Percentiles rank a stretch among this genome's conserved stretches.
These are phyloP conservation scores for Festucalex cinctus DNA, from an alignment of 2,113 vertebrate genomes.

Conservation along the genomic window DNA sequence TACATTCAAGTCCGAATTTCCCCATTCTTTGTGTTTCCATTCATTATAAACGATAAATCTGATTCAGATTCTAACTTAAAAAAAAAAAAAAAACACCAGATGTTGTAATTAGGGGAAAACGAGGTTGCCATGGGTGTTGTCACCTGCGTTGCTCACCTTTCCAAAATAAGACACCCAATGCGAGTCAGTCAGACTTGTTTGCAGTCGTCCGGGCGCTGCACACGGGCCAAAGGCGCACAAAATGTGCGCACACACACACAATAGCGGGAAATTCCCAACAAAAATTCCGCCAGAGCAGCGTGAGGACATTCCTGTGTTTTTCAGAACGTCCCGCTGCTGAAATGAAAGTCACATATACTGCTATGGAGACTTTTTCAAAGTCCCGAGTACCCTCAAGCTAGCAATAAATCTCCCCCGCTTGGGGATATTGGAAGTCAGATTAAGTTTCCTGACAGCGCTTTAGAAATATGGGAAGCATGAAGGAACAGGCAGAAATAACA, in stretches of 20 bases:
- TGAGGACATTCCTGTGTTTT: slow-evolving; percentile 63
- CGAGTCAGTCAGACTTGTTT: slow-evolving; percentile 32
- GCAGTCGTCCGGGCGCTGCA: slow-evolving; percentile 12
- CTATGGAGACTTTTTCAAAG: slow-evolving; percentile 40
- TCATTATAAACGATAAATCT: not conserved
- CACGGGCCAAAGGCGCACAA: slow-evolving; percentile 14
- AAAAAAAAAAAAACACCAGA: not conserved
- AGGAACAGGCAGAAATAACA: slow-evolving; percentile 25
- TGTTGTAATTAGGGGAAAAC: not conserved
- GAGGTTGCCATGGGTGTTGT: not conserved
- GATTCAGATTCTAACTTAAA: not conserved
- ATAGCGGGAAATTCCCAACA: slow-evolving; percentile 68
- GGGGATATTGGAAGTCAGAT: slow-evolving; percentile 45
- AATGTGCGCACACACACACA: slow-evolving; percentile 23
- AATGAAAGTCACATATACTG: slow-evolving; percentile 51
- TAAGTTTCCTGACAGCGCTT: slow-evolving; percentile 32
- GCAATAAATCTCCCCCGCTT: slow-evolving; percentile 39
- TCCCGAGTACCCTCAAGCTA: slow-evolving; percentile 26
- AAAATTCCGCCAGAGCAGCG: slow-evolving; percentile 64
- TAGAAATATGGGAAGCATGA: slow-evolving; percentile 34
- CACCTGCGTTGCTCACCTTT: slow-evolving; percentile 6
- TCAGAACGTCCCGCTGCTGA: slow-evolving; percentile 54
- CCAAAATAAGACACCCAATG: slow-evolving; percentile 29
- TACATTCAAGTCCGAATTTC: not conserved
- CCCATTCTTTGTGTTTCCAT: not conserved